Base-by-base conservation (phyloP, 2,113 vertebrate species). In the Nycticebus coucang region DNA sequence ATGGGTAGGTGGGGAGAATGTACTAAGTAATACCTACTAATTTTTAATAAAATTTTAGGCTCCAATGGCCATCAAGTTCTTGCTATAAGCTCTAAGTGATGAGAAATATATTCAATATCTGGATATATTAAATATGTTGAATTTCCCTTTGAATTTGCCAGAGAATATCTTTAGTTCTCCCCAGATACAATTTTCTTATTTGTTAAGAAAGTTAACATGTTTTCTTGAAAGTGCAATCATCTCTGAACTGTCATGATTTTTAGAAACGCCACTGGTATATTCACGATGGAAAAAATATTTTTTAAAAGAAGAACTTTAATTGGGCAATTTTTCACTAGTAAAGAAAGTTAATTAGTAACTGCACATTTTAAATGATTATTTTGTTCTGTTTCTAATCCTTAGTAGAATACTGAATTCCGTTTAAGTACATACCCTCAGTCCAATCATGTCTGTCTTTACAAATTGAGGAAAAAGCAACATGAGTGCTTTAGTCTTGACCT, bases 331-430 rank as follows among this genome's bases (percentile, higher is more conserved):
- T 87, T 91, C 1, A 6, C 71, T 89, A 41, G 69, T 83, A 17
- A 80, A 33, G 45, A 88, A 59, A 77, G 50, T 95, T 87, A 64
- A 81, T 91, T 82, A 71, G 50, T 80, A 96, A 41, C 87, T 78
- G 69, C 35, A 28, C 24, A 50, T 59, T 93, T 95, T 80, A 93
- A 60, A 87, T 68, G 86, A 33, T 94, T 45, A 50, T 87, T 55
- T 64, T 37, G 72, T 37, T 69, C 83, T 92, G 45, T 64, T 83
- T 86, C 53, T 87, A 21, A 83, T 84, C 75, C 26, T 53, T 78
- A 9, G 60, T 13, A 33, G 75, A 74, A 30, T 55, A 30, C 55
- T 90, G 85, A 77, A 53, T 85, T 93, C 60, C 17, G 4, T 11
- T 57, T 89, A 87, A 62, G 57, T 64, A 18, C 12, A 14, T 6